A percentile compares a stretch with the other conserved stretches of the same genome.
Evolutionary conservation across 2,888 invertebrate genomes (phyloP).

Genomic region (Harmothoe impar): DNA sequence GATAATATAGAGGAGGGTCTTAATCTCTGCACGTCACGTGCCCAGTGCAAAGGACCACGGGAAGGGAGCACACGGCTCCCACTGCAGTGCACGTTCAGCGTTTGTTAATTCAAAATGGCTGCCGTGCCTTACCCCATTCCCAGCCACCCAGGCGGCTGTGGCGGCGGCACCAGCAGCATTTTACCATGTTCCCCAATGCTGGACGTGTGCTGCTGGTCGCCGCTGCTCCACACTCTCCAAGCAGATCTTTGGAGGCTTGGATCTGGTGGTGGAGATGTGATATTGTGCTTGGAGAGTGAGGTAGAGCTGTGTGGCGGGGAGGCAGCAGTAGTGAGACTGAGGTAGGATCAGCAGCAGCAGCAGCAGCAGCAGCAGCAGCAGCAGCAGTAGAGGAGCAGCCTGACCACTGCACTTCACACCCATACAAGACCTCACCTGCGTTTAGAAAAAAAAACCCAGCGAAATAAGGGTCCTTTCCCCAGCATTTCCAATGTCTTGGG

Average conservation of each 20-base stretch:
- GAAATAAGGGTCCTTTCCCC: no score
- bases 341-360: neutral
- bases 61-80: neutral
- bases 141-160: neutral
- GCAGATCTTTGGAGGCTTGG: neutral
- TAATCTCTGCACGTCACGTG: conserved; percentile 16
- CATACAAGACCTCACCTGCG: no score
- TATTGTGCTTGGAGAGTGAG: conserved; percentile 4
- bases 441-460: no score
- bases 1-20: neutral
- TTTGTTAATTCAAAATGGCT: conserved; percentile 59
- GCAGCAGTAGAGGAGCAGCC: neutral
- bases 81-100: neutral
- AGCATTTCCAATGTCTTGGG: no score
- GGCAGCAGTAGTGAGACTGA: neutral
- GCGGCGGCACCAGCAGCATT: neutral
- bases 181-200: conserved; percentile 45
- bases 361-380: conserved; percentile 34
- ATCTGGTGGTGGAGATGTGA: neutral
- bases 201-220: neutral
- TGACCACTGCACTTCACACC: neutral
- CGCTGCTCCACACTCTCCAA: neutral
- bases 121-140: conserved; percentile 46
- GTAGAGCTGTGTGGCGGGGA: neutral
- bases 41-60: neutral